Conservation (phyloP, 2,113 vertebrate genomes). For the Oncorhynchus mykiss region DNA sequence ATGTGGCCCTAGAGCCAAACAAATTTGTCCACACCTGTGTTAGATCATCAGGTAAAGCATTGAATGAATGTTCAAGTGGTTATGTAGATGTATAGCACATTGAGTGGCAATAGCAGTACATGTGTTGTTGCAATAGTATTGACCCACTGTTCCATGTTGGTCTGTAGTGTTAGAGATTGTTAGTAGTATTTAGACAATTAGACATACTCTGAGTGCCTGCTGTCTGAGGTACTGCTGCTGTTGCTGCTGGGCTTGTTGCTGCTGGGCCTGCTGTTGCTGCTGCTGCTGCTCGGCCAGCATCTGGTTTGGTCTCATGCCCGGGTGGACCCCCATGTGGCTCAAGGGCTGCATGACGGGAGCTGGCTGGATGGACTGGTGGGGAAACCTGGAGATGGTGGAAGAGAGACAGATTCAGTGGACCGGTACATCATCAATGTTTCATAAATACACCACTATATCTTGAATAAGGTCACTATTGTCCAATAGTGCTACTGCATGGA, state of each 20-base stretch:
- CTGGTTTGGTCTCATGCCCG: slow-evolving; percentile 85
- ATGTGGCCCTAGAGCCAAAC: too few relatives aligned
- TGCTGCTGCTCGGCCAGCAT: slow-evolving; percentile 86
- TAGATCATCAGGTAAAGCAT: too few relatives aligned
- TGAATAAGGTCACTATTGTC: too few relatives aligned
- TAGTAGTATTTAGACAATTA: too few relatives aligned
- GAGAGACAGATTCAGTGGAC: neutral
- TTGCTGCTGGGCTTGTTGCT: slow-evolving; percentile 51
- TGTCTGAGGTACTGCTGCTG: slow-evolving; percentile 80
- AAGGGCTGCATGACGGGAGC: slow-evolving; percentile 85
- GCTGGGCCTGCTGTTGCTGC: slow-evolving; percentile 32
- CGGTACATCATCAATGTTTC: neutral
- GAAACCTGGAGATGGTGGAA: slow-evolving; percentile 65
- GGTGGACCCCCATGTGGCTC: slow-evolving; percentile 84
- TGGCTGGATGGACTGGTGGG: slow-evolving; percentile 90
- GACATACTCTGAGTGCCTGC: slow-evolving; percentile 65
- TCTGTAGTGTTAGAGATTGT: neutral
- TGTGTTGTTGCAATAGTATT: too few relatives aligned
- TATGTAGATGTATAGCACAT: too few relatives aligned
- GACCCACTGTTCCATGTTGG: neutral
- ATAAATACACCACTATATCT: too few relatives aligned
- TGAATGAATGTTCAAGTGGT: too few relatives aligned
- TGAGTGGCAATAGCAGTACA: too few relatives aligned
- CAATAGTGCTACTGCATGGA: too few relatives aligned
- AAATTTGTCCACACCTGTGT: too few relatives aligned